phyloP scores from a whole-genome alignment of 2,797 vertebrate genomes.

The Varecia variegata region DNA sequence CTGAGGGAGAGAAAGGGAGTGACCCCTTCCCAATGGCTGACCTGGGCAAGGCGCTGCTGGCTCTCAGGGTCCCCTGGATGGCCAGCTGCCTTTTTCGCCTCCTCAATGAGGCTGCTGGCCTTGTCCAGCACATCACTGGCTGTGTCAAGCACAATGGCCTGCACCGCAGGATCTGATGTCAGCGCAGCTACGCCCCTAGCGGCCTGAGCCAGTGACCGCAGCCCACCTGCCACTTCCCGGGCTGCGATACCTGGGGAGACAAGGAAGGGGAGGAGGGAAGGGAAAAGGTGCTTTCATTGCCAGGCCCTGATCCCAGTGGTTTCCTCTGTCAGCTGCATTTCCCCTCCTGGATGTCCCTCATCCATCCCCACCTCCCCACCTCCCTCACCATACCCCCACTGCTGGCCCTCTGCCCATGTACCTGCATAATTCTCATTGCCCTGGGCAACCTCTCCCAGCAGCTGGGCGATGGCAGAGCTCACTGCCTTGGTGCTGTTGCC shows the following conservation, averaged over 20 bases:
- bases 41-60: conserved; percentile 97
- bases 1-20: not conserved
- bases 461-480: conserved; percentile 94
- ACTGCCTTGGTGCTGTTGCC: conserved; percentile 97
- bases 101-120: conserved; percentile 95
- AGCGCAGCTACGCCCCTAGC: conserved; percentile 93
- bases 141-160: conserved; percentile 92
- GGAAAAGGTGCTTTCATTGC: not conserved
- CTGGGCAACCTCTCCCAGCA: conserved; percentile 95
- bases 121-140: conserved; percentile 96
- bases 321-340: not conserved
- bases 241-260: conserved; percentile 91
- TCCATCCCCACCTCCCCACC: fast-evolving
- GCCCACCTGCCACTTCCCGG: conserved; percentile 94
- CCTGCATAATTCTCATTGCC: conserved; percentile 99
- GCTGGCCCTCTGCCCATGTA: conserved; percentile 38
- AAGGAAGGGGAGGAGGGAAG: not conserved
- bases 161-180: conserved; percentile 87
- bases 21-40: conserved; percentile 65
- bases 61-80: conserved; percentile 94
- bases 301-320: not conserved
- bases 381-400: not conserved
- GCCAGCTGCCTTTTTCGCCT: conserved; percentile 93
- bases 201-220: conserved; percentile 91
- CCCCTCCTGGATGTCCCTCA: not conserved